Evolutionary conservation across 2,888 invertebrate genomes (phyloP).

Genomic region (Limnephilus rhombicus): DNA sequence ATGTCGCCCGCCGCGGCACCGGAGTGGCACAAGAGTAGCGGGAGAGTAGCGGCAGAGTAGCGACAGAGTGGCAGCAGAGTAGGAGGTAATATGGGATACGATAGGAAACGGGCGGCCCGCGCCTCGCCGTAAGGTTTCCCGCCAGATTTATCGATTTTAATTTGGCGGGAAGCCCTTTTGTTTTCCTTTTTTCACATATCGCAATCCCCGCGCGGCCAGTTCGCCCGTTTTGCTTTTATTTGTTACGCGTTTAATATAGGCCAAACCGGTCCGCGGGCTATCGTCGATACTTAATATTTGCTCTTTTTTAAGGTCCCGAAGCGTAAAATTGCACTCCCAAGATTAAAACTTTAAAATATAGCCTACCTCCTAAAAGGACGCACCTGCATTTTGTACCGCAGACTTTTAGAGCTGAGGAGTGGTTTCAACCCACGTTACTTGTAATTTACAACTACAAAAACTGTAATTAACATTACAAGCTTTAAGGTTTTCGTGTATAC

Average conservation of each 20-base stretch:
- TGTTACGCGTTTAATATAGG: slow-evolving; percentile 19
- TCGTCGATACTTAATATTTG: not conserved
- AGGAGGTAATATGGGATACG: too few relatives aligned
- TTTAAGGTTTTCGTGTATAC: not conserved
- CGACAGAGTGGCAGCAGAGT: not conserved
- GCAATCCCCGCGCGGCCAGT: slow-evolving; percentile 31
- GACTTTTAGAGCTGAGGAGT: not conserved
- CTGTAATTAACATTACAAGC: not conserved
- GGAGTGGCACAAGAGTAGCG: not conserved
- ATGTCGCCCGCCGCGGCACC: not conserved
- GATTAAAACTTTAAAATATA: not conserved
- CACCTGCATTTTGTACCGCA: not conserved
- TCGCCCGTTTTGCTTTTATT: not conserved
- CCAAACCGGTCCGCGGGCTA: slow-evolving; percentile 27
- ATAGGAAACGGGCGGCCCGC: not conserved
- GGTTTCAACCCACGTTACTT: not conserved
- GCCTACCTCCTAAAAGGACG: not conserved
- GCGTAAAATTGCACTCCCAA: not conserved
- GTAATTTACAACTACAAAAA: not conserved
- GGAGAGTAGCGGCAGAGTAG: not conserved
- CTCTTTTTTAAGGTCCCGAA: not conserved
- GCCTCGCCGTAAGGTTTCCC: slow-evolving; percentile 13
- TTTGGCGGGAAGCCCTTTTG: slow-evolving; percentile 35
- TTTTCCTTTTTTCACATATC: slow-evolving; percentile 25
- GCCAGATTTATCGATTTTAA: slow-evolving; percentile 31